phyloP scores from a whole-genome alignment of 2,888 invertebrate species.

The Cephus spinipes region DNA sequence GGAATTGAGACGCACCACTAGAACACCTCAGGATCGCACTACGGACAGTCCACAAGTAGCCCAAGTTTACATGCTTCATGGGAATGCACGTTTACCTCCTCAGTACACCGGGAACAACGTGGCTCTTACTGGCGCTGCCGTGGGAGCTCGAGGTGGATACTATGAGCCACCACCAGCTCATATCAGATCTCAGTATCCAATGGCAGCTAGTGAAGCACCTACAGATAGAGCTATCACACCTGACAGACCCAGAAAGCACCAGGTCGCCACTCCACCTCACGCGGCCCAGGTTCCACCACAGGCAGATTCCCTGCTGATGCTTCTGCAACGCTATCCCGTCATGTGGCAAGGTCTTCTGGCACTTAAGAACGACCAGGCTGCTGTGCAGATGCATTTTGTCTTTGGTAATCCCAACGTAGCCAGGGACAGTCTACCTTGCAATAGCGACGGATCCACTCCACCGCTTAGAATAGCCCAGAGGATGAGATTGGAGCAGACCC shows the following conservation, averaged over 20 bases:
- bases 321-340: constrained; percentile 91
- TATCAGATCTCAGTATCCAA: constrained; percentile 61
- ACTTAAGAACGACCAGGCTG: constrained; percentile 95
- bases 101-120: constrained; percentile 54
- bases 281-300: constrained; percentile 85
- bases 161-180: constrained; percentile 76
- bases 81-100: constrained; percentile 66
- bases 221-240: constrained; percentile 69
- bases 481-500: constrained; percentile 96
- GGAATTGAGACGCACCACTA: constrained; percentile 74
- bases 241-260: constrained; percentile 69
- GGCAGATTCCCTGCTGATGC: constrained; percentile 84
- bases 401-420: constrained; percentile 94
- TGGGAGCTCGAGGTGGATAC: constrained; percentile 65
- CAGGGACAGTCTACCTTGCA: constrained; percentile 86
- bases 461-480: constrained; percentile 94
- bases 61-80: constrained; percentile 73
- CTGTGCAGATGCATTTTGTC: constrained; percentile 99
- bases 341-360: constrained; percentile 98
- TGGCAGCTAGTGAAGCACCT: constrained; percentile 61
- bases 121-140: constrained; percentile 49
- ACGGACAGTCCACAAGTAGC: constrained; percentile 79
- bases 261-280: constrained; percentile 73
- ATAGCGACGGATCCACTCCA: constrained; percentile 85
- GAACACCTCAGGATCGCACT: constrained; percentile 70